Evolutionary conservation across 2,797 vertebrate species (phyloP), one percentile per base, ranked within the genome.

Genomic region (Pipistrellus kuhlii): DNA sequence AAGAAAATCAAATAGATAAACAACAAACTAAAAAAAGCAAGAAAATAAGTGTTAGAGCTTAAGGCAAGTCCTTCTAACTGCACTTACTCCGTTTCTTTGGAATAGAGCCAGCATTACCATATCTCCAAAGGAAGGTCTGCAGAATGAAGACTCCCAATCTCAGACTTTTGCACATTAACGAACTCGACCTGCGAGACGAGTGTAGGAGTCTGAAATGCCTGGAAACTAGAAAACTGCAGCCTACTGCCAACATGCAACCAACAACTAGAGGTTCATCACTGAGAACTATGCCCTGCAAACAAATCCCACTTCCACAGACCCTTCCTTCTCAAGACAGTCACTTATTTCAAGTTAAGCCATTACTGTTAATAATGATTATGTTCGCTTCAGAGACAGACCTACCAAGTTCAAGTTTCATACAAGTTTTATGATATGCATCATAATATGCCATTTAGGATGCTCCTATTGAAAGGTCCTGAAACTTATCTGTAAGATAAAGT

Each of bases 251-350:
- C 0, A 0, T 18, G n/a, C 85, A 32, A 27, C 20, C 27, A 35
- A 41, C 32, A 72, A 21, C 71, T 5, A n/a, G 6, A 57, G 85
- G 72, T 53, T 90, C 46, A 44, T 88, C 88, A 20, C 64, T 91
- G 75, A 94, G 88, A 80, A 69, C 30, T 5, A 13, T 0, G 3
- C 8, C 12, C 15, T 13, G 8, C 30, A 82, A 88, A 90, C 73
- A 89, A 38, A 85, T 11, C 15, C 68, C 0, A 20, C 35, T 48
- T 77, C 66, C 46, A 57, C 2, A 57, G 57, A 64, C 69, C n/a
- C 41, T 85, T 83, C 71, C 44, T 94, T 73, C 95, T 92, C 92
- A 80, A 69, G 82, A 86, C 75, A 88, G 77, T 59, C 44, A 46
- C 64, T 75, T 23, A 66, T 23, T 81, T 76, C 83, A 92, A 69